phyloP scores from a whole-genome alignment of 2,797 vertebrate species.

The Phoeniculus purpureus region DNA sequence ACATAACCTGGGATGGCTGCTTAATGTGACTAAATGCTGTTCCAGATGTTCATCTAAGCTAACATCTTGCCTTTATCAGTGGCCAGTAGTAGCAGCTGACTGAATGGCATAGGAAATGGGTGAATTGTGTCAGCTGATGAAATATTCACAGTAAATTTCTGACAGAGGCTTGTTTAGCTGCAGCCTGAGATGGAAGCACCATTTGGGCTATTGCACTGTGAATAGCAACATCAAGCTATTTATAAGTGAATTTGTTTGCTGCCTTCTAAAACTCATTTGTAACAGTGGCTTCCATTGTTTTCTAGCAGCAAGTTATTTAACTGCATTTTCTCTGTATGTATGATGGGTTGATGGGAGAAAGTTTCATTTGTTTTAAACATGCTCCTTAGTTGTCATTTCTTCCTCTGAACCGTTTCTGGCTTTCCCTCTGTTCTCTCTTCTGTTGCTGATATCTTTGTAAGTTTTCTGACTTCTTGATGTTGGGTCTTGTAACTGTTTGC shows the following conservation, averaged over 20 bases:
- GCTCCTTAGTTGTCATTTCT: background rate
- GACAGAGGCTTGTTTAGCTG: conserved; percentile 19
- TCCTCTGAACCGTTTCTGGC: background rate
- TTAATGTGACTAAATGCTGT: conserved; percentile 20
- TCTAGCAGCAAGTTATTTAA: conserved; percentile 15
- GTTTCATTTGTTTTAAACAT: background rate
- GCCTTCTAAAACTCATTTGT: conserved; percentile 25
- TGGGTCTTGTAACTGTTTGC: conserved; percentile 12
- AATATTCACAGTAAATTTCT: conserved; percentile 51
- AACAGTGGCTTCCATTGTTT: background rate
- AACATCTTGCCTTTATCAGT: conserved; percentile 55
- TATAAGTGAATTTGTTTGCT: conserved; percentile 41
- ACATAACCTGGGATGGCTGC: background rate
- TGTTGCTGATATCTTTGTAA: background rate
- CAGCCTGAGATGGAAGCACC: conserved; percentile 43
- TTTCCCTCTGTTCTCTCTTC: background rate
- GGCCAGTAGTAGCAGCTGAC: conserved; percentile 54
- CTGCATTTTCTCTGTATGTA: background rate
- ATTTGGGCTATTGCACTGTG: conserved; percentile 25
- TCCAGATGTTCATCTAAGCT: conserved; percentile 53
- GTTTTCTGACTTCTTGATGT: background rate
- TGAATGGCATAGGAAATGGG: conserved; percentile 24
- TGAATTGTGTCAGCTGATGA: conserved; percentile 43
- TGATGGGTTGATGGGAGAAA: background rate
- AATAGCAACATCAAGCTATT: conserved; percentile 48